Conservation (phyloP, 2,797 vertebrate genomes). For the Siniperca scherzeri region DNA sequence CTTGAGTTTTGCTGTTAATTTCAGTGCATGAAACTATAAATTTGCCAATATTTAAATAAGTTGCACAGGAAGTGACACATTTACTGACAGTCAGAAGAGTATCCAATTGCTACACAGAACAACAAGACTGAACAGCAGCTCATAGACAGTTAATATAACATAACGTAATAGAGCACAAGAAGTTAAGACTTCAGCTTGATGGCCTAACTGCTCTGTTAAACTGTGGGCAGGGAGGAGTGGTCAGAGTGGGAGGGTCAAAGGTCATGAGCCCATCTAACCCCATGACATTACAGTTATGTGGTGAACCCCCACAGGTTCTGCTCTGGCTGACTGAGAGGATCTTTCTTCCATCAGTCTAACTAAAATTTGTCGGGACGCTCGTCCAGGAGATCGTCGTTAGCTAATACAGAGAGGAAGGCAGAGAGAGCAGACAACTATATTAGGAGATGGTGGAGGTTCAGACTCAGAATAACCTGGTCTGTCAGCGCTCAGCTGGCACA, state of each 20-base stretch:
- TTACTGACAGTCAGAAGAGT: neutral
- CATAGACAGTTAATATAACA: neutral
- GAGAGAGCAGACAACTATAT: conserved; percentile 75
- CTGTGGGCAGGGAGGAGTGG: neutral
- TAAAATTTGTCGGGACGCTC: neutral
- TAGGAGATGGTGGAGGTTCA: conserved; percentile 78
- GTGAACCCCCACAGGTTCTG: neutral
- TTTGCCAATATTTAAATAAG: neutral
- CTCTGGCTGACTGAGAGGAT: neutral
- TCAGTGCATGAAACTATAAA: neutral
- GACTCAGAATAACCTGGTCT: conserved; percentile 76
- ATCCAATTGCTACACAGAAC: neutral
- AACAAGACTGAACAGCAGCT: neutral
- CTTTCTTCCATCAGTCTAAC: conserved; percentile 4
- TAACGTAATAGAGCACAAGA: neutral
- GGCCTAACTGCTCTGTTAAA: neutral
- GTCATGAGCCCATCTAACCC: conserved; percentile 20
- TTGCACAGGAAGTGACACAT: neutral
- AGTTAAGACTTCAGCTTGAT: neutral
- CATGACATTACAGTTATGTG: conserved; percentile 15
- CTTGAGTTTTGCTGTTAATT: neutral
- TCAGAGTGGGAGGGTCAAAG: conserved; percentile 20
- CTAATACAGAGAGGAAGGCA: neutral
- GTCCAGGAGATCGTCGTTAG: neutral
- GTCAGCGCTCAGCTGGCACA: conserved; percentile 76